These are phyloP conservation scores for Poeciliopsis infans DNA, from an alignment of 2,797 vertebrate species.

Conservation along the genomic window DNA sequence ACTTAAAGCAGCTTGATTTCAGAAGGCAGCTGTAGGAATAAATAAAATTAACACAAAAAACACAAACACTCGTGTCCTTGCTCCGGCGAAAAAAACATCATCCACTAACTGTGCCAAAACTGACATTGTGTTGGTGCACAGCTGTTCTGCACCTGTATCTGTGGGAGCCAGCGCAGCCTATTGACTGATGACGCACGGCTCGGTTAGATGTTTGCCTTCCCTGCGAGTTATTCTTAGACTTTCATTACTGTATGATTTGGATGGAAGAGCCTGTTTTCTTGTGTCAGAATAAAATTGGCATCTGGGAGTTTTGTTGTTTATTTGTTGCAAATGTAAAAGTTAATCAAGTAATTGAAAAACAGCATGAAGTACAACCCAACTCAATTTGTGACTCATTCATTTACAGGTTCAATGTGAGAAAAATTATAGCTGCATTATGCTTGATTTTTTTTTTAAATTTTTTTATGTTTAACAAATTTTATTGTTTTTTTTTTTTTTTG, in stretches of 20 bases:
- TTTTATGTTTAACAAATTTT: neutral
- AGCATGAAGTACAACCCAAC: neutral
- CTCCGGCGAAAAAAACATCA: constrained; percentile 11
- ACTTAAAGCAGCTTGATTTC: constrained; percentile 23
- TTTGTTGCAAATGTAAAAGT: neutral
- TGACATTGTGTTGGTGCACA: constrained; percentile 35
- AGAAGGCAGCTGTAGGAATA: constrained; percentile 9
- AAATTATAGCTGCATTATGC: neutral
- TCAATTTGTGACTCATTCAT: neutral
- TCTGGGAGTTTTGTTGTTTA: neutral
- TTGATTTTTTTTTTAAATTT: neutral
- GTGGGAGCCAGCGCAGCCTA: constrained; percentile 32
- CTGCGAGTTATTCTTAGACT: constrained; percentile 17
- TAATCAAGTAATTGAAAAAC: neutral
- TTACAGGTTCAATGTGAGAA: neutral
- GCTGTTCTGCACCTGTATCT: constrained; percentile 44
- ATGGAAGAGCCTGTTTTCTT: constrained; percentile 14
- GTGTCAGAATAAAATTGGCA: neutral
- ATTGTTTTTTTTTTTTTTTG: neutral
- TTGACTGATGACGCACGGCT: constrained; percentile 33
- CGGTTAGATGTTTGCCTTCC: constrained; percentile 18
- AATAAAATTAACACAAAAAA: constrained; percentile 21
- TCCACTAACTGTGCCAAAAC: constrained; percentile 20
- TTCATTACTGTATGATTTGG: constrained; percentile 16
- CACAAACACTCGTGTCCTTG: constrained; percentile 48